Percentiles rank a stretch among this genome's conserved stretches.
Evolutionary conservation across 2,888 invertebrate genomes (phyloP).

Genomic region (Sipha maydis): DNA sequence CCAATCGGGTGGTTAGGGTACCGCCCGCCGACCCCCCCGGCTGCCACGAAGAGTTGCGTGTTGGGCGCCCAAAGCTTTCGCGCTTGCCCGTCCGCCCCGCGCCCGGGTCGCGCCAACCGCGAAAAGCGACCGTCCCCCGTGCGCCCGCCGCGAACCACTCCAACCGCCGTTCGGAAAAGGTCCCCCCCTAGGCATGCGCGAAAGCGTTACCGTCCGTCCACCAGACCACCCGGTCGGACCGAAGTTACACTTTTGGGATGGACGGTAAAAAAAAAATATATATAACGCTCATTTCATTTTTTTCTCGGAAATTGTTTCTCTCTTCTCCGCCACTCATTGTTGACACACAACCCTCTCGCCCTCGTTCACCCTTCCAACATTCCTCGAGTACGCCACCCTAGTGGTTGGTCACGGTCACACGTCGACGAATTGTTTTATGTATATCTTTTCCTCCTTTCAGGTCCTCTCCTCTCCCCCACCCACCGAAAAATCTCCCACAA

Average conservation of each 20-base stretch:
- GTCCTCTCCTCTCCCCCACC: background rate
- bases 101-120: constrained; percentile 37
- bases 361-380: background rate
- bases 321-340: background rate
- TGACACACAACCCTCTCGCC: background rate
- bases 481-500: background rate
- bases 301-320: background rate
- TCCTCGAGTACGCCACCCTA: background rate
- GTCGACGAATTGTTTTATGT: background rate
- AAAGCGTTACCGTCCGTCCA: background rate
- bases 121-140: constrained; percentile 26
- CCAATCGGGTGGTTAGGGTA: constrained; percentile 46
- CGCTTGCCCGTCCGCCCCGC: constrained; percentile 25
- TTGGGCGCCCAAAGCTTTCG: constrained; percentile 28
- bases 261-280: background rate
- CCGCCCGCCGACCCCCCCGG: constrained; percentile 52
- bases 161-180: background rate
- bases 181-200: background rate
- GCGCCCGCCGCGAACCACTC: constrained; percentile 20
- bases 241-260: background rate
- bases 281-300: background rate
- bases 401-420: constrained; percentile 7
- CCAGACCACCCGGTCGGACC: background rate
- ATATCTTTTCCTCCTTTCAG: background rate
- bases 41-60: constrained; percentile 12